A percentile compares a stretch with the other conserved stretches of the same genome.
Conservation (phyloP, 2,113 vertebrate species). For the Prinia subflava region DNA sequence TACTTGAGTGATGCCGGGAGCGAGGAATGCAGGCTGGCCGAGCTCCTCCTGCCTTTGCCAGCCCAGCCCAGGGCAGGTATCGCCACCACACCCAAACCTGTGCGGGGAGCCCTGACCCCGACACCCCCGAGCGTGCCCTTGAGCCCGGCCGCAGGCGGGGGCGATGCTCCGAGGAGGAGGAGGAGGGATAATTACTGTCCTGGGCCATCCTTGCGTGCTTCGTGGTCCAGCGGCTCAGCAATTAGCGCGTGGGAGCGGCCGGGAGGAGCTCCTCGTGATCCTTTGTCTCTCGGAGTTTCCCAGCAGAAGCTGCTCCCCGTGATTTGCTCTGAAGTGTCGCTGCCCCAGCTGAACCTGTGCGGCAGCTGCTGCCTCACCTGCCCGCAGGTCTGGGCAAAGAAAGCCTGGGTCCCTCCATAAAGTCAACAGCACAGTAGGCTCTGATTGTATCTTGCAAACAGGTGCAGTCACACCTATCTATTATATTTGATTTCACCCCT, state of each 20-base stretch:
- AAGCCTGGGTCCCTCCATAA: accelerated
- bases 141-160: not conserved
- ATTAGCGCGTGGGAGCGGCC: not conserved
- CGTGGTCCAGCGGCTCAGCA: not conserved
- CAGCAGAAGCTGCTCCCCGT: not conserved
- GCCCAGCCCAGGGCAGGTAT: not conserved
- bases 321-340: not conserved
- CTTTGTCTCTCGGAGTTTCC: not conserved
- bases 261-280: not conserved
- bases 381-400: accelerated
- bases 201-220: not conserved
- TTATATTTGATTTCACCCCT: not conserved
- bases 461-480: accelerated
- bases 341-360: not conserved
- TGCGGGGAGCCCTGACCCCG: not conserved
- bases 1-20: accelerated
- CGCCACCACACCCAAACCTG: not conserved
- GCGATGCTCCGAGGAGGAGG: not conserved
- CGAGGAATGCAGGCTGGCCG: not conserved
- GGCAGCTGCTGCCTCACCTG: not conserved
- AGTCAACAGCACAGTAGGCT: accelerated
- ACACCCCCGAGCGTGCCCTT: not conserved
- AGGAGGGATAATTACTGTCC: not conserved
- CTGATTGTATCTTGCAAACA: accelerated
- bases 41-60: not conserved